phyloP scores from a whole-genome alignment of 2,888 invertebrate genomes.

The Scrobipalpa atriplicella region DNA sequence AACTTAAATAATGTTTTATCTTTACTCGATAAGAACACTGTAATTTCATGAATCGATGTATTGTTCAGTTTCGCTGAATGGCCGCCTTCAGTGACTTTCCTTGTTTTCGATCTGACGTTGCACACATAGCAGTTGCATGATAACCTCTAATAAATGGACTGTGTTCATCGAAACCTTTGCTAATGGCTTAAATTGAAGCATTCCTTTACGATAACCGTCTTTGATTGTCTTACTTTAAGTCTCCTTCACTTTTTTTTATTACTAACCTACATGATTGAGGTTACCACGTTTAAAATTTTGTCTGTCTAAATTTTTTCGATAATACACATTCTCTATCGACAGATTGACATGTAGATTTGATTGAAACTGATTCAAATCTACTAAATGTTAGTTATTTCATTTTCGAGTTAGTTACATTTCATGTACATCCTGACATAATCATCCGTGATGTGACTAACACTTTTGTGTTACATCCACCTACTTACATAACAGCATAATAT shows the following conservation, averaged over 20 bases:
- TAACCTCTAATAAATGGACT: constrained; percentile 34
- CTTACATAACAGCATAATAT: not conserved
- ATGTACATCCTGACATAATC: constrained; percentile 9
- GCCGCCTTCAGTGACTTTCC: constrained; percentile 25
- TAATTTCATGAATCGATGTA: constrained; percentile 17
- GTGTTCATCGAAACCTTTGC: constrained; percentile 24
- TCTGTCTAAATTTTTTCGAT: too few species aligned
- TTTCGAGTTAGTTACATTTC: too few species aligned
- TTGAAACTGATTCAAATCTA: not conserved
- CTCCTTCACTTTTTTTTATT: not conserved
- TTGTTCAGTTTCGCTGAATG: constrained; percentile 28
- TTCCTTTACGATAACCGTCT: constrained; percentile 39
- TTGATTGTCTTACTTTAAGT: not conserved
- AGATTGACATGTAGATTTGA: not conserved
- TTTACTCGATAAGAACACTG: not conserved
- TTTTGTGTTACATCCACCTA: constrained; percentile 3
- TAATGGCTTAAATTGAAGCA: constrained; percentile 41
- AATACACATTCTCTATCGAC: too few species aligned
- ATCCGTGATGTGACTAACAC: not conserved
- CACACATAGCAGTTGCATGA: constrained; percentile 26
- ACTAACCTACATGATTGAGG: too few species aligned
- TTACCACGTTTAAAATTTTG: too few species aligned
- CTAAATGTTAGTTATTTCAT: not conserved
- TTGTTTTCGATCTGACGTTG: constrained; percentile 25
- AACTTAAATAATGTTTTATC: too few species aligned